Evolutionary conservation across 2,113 vertebrate genomes (phyloP).

Genomic region (Silurus meridionalis): DNA sequence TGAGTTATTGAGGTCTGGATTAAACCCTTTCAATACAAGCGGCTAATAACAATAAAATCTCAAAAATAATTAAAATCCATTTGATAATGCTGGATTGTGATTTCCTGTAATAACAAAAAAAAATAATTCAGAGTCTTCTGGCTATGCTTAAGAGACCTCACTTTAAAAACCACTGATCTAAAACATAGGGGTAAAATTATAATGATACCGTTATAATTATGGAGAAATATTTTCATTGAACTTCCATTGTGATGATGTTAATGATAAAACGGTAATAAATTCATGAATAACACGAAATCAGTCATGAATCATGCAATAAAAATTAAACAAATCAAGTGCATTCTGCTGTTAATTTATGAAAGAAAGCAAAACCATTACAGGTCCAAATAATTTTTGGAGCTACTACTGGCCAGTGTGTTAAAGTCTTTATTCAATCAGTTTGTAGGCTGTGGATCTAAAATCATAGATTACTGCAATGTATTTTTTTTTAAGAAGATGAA

Average conservation of each 20-base stretch:
- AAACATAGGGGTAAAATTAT: background rate
- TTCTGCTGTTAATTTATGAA: background rate
- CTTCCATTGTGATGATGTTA: background rate
- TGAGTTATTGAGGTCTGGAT: constrained; percentile 4
- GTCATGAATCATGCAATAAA: background rate
- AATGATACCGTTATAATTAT: background rate
- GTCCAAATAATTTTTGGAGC: background rate
- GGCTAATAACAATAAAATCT: background rate
- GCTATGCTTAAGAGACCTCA: background rate
- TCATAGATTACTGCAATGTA: background rate
- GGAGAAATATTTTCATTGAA: background rate
- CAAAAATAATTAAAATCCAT: background rate
- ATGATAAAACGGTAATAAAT: background rate
- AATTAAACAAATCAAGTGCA: background rate
- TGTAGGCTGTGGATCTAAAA: constrained; percentile 3
- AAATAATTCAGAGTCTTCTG: background rate
- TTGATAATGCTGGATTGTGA: background rate
- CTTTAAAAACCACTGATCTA: background rate
- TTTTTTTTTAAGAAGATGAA: constrained; percentile 24
- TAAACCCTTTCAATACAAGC: background rate
- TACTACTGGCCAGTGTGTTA: background rate
- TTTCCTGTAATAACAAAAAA: background rate
- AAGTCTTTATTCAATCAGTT: background rate
- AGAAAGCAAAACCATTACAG: background rate
- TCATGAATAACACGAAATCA: background rate